Conservation (phyloP, 2,797 vertebrate genomes). For the Strix occidentalis region DNA sequence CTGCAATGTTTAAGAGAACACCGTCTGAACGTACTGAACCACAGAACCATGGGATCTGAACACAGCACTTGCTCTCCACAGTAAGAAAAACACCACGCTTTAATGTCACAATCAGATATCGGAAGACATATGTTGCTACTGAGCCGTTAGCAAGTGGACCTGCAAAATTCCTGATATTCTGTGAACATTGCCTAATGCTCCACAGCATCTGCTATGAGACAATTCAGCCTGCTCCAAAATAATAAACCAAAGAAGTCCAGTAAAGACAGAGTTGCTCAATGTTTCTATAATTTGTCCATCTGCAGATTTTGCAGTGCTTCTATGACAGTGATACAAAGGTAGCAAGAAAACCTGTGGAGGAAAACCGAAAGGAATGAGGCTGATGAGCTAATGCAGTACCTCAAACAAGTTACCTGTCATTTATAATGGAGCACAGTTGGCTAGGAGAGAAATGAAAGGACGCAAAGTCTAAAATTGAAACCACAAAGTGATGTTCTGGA, state of each 20-base stretch:
- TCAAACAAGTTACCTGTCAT: not conserved
- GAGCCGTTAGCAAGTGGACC: fast-evolving
- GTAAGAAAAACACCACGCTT: not conserved
- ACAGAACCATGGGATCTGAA: not conserved
- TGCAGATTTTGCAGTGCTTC: not conserved
- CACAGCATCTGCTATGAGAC: not conserved
- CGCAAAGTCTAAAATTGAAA: not conserved
- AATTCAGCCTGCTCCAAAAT: not conserved
- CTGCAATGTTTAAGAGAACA: not conserved
- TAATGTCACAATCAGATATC: not conserved
- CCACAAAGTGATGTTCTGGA: not conserved
- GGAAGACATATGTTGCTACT: not conserved
- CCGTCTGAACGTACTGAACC: not conserved
- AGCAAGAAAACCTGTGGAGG: not conserved
- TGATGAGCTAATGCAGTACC: not conserved
- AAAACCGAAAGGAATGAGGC: not conserved
- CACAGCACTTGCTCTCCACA: not conserved
- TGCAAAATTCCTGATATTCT: not conserved
- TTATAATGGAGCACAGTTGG: not conserved
- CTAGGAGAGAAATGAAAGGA: not conserved
- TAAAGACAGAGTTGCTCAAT: not conserved
- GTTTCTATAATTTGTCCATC: not conserved
- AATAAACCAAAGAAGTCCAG: not conserved
- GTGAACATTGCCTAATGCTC: not conserved
- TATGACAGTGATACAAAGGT: fast-evolving